Conservation (phyloP, 2,113 vertebrate species). For the Arizona elegans region DNA sequence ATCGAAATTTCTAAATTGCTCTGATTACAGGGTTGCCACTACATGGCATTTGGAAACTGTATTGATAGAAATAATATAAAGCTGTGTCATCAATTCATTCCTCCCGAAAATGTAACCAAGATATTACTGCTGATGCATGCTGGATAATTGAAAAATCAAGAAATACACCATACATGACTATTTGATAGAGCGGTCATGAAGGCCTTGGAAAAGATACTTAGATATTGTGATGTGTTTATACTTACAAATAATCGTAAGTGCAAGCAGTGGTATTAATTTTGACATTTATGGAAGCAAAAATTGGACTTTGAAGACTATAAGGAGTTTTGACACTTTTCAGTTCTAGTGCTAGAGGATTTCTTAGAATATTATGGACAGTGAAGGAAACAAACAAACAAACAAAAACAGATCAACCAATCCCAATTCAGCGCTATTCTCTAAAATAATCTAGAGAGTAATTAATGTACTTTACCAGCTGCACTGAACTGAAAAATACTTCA, state of each 20-base stretch:
- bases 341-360: background rate
- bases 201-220: background rate
- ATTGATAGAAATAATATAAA: background rate
- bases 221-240: background rate
- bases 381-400: background rate
- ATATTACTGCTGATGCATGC: background rate
- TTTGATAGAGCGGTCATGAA: background rate
- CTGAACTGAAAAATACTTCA: background rate
- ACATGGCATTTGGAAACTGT: background rate
- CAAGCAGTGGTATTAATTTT: background rate
- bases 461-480: background rate
- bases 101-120: background rate
- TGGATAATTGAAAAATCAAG: background rate
- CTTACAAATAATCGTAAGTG: background rate
- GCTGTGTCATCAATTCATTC: background rate
- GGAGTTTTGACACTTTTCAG: background rate
- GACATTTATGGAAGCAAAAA: background rate
- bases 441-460: constrained; percentile 10
- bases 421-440: background rate
- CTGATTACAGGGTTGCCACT: constrained; percentile 28
- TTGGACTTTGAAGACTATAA: background rate
- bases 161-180: background rate
- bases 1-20: constrained; percentile 8
- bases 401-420: background rate
- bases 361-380: background rate